Base-by-base conservation (phyloP, 2,797 vertebrate species). In the Zalophus californianus region DNA sequence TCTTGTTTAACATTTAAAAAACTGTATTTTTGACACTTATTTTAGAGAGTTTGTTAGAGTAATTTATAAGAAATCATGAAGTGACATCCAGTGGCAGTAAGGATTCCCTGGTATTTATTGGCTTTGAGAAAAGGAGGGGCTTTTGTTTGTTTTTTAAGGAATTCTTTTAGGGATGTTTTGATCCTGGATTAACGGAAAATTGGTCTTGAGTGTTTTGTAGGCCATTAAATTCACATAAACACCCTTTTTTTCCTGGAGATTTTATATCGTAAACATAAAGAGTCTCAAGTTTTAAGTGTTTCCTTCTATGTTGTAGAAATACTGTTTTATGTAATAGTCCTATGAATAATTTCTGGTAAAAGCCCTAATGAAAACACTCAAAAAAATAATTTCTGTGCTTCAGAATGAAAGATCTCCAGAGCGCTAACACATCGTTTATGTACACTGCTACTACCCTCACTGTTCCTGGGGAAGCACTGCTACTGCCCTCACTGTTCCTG, bases 1-100 rank as follows among this genome's bases (percentile, higher is more conserved):
- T 95, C 29, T 93, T 93, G 5, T 79, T 92, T 88, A 95, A 93
- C 60, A 82, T 72, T 92, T 92, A 85, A 83, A 91, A 97, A 97
- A 66, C 15, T 79, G 18, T 78, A 16, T 94, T 52, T 80, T 91
- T 84, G 78, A 56, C 41, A 77, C 70, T 82, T 86, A 44, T 48
- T 38, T 38, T 84, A 80, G 52, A 58, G 54, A 95, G 52, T 84
- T 64, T 50, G 48, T 50, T 91, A 80, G 29, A 80, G 29, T 82
- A 62, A 93, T 95, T 96, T 91, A 2, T 91, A 78, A 73, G 50
- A 95, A 83, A 64, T 86, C n/a, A n/a, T 62, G 21, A 86, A 35
- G 41, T 64, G n/a, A 60, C n/a, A 54, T 48, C 77, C 77, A 62
- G 4, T 83, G 64, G 21, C 66, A 97, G 0, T 94, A 27, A 94